Base-by-base conservation (phyloP, 2,797 vertebrate species). In the Tangara arthus region DNA sequence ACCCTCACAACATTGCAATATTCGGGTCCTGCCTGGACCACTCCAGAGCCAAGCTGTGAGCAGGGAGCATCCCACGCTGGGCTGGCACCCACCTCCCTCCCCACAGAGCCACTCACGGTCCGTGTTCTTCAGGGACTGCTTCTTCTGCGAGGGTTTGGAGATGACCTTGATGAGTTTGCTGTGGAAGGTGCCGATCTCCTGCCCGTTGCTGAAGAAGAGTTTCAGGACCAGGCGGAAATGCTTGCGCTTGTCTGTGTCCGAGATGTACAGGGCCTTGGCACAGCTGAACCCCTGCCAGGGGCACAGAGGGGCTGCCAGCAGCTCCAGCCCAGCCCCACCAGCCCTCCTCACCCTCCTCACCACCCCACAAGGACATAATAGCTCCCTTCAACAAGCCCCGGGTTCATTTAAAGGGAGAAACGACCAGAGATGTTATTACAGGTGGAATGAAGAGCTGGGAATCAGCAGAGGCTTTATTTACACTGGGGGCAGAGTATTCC, bases 101-200 rank as follows among this genome's bases (percentile, higher is more conserved):
- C 64, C 10, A 0, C 57, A 81, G 61, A 81, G 15, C 61, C 52
- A 28, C 99, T 98, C 97, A 99, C 99, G 46, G 96, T 99, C 99
- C 0, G 98, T 99, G 82, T 99, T 99, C 97, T 99, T 99, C 98
- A 99, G 98, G 1, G 99, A 99, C 97, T 99, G 99, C 92, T 99
- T 99, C 97, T 99, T 99, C 98, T 99, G 99, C 0, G 99, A 99
- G 1, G 99, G 99, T 95, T 99, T 99, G 82, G 99, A 99, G 98
- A 99, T 99, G 88, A 99, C 98, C 96, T 99, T 99, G 98, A 99
- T 99, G 96, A 98, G 98, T 92, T 98, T 97, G 98, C 99, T 99
- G 96, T 99, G 98, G 97, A 99, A 99, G 2, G 98, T 98, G 46
- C 99, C 99, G 3, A 99, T 98, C 96, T 99, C 99, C 94, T 98